Percentiles rank a stretch among this genome's conserved stretches.
These are phyloP conservation scores for Hemithea aestivaria DNA, from an alignment of 2,888 invertebrate genomes.

Conservation along the genomic window DNA sequence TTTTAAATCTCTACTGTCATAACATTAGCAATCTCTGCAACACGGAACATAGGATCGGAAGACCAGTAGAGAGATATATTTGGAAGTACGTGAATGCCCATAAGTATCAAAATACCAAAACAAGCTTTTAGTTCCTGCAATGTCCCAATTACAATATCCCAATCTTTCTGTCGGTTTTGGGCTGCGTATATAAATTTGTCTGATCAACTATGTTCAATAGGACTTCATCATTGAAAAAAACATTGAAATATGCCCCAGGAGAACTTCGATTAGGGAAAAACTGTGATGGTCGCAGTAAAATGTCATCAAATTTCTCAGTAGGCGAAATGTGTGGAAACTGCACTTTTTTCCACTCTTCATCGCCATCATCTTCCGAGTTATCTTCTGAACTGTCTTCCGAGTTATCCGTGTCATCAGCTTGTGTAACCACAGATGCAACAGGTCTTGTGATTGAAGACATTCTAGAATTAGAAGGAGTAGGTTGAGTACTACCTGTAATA, in stretches of 20 bases:
- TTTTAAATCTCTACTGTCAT: constrained; percentile 28
- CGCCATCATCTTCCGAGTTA: constrained; percentile 9
- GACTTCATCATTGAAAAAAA: constrained; percentile 13
- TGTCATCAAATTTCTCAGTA: constrained; percentile 14
- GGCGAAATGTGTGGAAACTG: constrained; percentile 12
- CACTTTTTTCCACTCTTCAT: constrained; percentile 11
- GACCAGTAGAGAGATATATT: constrained; percentile 28
- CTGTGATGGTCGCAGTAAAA: constrained; percentile 11
- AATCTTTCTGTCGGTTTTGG: constrained; percentile 1
- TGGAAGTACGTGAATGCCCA: constrained; percentile 25
- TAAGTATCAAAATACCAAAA: constrained; percentile 26
- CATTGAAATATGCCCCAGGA: constrained; percentile 14
- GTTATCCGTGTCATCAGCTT: constrained; percentile 11
- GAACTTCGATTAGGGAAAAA: constrained; percentile 13
- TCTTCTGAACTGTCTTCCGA: constrained; percentile 10
- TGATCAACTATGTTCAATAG: constrained; percentile 5
- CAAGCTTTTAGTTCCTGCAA: constrained; percentile 27
- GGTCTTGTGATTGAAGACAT: constrained; percentile 10
- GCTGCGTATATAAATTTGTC: constrained; percentile 8
- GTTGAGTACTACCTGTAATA: constrained; percentile 3
- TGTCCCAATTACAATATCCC: constrained; percentile 6
- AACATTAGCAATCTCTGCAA: constrained; percentile 22
- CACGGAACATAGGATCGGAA: constrained; percentile 24
- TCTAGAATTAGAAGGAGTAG: constrained; percentile 10
- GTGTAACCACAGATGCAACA: constrained; percentile 6